Conservation (phyloP, 2,888 invertebrate species). For the Polydrusus cervinus region DNA sequence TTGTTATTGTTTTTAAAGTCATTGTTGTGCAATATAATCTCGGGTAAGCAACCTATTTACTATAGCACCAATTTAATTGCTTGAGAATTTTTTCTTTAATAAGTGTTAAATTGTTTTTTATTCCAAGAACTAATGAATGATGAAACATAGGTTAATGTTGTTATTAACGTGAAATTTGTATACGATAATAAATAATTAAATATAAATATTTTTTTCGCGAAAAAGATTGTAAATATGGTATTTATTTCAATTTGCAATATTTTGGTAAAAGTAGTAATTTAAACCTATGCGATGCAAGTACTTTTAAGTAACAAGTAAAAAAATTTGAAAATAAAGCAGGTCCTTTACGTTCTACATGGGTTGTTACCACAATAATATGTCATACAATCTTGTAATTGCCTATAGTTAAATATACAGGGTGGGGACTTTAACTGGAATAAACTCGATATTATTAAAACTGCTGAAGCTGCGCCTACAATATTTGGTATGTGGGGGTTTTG, state of each 20-base stretch:
- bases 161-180: constrained; percentile 12
- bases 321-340: no score
- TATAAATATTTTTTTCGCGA: background rate
- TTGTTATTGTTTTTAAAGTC: constrained; percentile 10
- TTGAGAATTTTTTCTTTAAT: constrained; percentile 24
- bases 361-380: no score
- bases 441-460: no score
- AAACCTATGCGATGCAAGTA: no score
- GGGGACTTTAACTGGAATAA: no score
- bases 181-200: background rate
- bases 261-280: background rate
- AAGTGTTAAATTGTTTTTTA: background rate
- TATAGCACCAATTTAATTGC: constrained; percentile 17
- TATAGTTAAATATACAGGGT: no score
- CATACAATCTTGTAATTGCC: no score
- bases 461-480: no score
- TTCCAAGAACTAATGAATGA: constrained; percentile 7
- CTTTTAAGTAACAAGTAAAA: no score
- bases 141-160: constrained; percentile 3
- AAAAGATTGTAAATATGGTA: background rate
- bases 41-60: constrained; percentile 22
- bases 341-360: no score
- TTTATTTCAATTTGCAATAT: background rate
- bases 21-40: constrained; percentile 21
- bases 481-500: no score